Evolutionary conservation across 2,797 vertebrate genomes (phyloP), one percentile per base, ranked within the genome.

Genomic region (Geotrypetes seraphini): DNA sequence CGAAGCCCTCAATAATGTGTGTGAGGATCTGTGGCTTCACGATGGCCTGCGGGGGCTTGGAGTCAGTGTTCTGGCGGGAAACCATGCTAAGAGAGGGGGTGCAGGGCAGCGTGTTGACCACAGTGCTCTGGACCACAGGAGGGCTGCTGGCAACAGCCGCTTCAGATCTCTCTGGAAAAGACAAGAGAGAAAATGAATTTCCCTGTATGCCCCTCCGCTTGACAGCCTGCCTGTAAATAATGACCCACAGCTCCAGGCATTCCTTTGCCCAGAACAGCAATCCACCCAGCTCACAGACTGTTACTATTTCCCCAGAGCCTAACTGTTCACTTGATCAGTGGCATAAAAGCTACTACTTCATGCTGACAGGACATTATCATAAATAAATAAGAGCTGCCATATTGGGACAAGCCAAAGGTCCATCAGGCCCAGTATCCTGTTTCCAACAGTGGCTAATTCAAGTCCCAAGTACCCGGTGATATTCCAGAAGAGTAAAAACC

Each of bases 11-110:
- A 7, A 99, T 99, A 52, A 99, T 90, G 52, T 99, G 95, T 2
- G 95, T 99, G 48, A 99, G 92, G 55, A 99, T 97, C 64, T 99
- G 96, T 18, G 96, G 96, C 67, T 99, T 99, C 59, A 99, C 96
- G 1, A 99, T 96, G 19, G 96, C 96, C 69, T 99, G 96, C 3
- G 96, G 95, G 21, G 91, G 89, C 41, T 83, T 33, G 66, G 88
- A 78, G 77, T 84, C 73, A 78, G 89, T 75, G 72, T 83, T 39
- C 53, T 85, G 44, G 54, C 89, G 60, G 43, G 83, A 34, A 49
- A 83, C 65, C 85, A 90, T 40, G 60, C 88, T 66, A n/a, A 76
- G 45, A 10, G 78, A 72, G 36, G 84, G 82, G 39, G 72, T 75
- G 54, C 52, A 29, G 59, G 59, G 43, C 9, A 66, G 17, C 2